These are phyloP conservation scores for Alviniconcha strummeri DNA, from an alignment of 2,888 invertebrate genomes.

Conservation along the genomic window DNA sequence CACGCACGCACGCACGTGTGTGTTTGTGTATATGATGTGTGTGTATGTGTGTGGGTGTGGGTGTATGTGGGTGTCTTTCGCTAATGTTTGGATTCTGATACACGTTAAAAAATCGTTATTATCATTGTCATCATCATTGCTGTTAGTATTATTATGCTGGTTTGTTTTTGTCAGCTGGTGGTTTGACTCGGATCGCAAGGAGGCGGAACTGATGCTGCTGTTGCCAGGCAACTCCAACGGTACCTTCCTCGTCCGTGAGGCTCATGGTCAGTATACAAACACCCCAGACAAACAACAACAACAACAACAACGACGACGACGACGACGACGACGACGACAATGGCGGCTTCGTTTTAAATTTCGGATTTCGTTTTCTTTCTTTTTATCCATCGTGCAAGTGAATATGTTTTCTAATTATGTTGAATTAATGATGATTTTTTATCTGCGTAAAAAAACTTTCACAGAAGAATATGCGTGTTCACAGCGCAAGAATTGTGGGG, in stretches of 20 bases:
- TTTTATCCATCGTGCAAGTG: no score
- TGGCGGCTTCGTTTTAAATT: not conserved
- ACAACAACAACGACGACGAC: not conserved
- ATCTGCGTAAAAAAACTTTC: no score
- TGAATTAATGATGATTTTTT: no score
- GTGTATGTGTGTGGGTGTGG: not conserved
- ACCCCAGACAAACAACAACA: no score
- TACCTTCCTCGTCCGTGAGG: slow-evolving; percentile 95
- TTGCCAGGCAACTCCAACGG: slow-evolving; percentile 94
- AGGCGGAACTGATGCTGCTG: slow-evolving; percentile 95
- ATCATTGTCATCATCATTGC: no score
- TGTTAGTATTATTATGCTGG: no score
- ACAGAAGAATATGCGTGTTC: no score
- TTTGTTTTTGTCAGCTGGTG: slow-evolving; percentile 86
- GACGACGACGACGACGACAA: not conserved
- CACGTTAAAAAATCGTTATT: no score
- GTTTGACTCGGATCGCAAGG: slow-evolving; percentile 96
- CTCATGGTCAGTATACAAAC: slow-evolving; percentile 79
- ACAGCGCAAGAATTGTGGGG: no score
- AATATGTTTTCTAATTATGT: no score
- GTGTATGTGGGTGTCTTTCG: no score
- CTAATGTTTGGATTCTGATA: not conserved
- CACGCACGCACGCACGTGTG: not conserved
- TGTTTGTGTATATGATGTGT: not conserved
- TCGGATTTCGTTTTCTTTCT: no score